Evolutionary conservation across 2,113 vertebrate species (phyloP).

Genomic region (Myanophis thanlyinensis): DNA sequence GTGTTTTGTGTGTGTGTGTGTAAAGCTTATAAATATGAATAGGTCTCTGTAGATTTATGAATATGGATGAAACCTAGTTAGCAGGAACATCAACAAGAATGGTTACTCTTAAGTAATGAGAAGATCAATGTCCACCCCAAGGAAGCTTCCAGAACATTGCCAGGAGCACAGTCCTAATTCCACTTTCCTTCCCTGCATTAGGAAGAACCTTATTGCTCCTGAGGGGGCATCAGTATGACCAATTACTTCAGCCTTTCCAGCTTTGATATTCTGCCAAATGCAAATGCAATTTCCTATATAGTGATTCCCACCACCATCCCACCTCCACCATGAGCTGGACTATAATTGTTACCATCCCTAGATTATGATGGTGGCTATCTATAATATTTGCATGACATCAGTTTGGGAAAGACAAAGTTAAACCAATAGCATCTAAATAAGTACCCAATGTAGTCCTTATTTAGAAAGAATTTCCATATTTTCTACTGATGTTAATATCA

Average conservation of each 20-base stretch:
- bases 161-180: conserved; percentile 23
- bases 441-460: neutral
- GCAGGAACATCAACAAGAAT: conserved; percentile 55
- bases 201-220: neutral
- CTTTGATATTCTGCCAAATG: no score
- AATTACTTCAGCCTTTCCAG: no score
- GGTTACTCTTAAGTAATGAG: conserved; percentile 51
- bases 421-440: no score
- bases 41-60: conserved; percentile 54
- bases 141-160: neutral
- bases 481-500: neutral
- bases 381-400: neutral
- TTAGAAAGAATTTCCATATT: neutral
- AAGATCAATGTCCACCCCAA: rapidly evolving
- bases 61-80: conserved; percentile 67
- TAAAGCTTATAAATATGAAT: conserved; percentile 63
- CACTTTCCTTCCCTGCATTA: rapidly evolving
- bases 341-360: neutral
- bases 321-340: neutral
- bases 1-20: no score
- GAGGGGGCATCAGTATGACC: neutral
- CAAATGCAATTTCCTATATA: no score
- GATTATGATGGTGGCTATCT: neutral
- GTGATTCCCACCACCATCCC: no score
- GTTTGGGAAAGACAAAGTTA: neutral